Evolutionary conservation across 2,797 vertebrate genomes (phyloP), one percentile per base, ranked within the genome.

Genomic region (Alfaro cultratus): DNA sequence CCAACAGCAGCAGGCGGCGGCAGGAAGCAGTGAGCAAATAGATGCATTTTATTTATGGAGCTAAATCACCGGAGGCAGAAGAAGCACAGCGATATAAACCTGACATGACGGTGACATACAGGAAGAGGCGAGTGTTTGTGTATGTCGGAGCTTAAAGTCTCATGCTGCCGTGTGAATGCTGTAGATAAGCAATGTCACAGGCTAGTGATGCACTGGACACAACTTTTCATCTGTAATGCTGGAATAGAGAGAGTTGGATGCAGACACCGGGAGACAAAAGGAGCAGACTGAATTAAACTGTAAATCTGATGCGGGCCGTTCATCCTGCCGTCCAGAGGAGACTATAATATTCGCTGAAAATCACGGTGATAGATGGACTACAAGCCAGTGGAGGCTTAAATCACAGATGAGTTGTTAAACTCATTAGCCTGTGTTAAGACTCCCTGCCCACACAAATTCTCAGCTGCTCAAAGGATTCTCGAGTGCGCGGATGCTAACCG

Each of bases 41-140:
- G 85, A 83, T 75, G 81, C 43, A 43, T 77, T 86, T 90, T 84
- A 92, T 92, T 92, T 91, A 93, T 91, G 83, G 86, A 92, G 86
- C 79, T 45, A 83, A 77, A 88, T 79, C 83, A 84, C 79, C 85
- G 78, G 82, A 88, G 86, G 86, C 88, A 81, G 87, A 41, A 76
- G 76, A 90, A 78, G 85, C 85, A 74, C 12, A 77, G 88, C 80
- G 80, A 86, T 88, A 84, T 83, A 77, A 86, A 90, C 67, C 75
- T 81, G 85, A 92, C 85, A 87, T 74, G 80, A 84, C 77, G 41
- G 73, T 87, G 92, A 87, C 90, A 84, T 55, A 79, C 82, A 92
- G 87, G 80, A 87, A 84, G 86, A 15, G 15, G 45, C 8, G 78
- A 76, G 68, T 39, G 77, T 85, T 34, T 77, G 26, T 75, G 68